Evolutionary conservation across 2,888 invertebrate species (phyloP).

Genomic region (Drosophila aldrichi): DNA sequence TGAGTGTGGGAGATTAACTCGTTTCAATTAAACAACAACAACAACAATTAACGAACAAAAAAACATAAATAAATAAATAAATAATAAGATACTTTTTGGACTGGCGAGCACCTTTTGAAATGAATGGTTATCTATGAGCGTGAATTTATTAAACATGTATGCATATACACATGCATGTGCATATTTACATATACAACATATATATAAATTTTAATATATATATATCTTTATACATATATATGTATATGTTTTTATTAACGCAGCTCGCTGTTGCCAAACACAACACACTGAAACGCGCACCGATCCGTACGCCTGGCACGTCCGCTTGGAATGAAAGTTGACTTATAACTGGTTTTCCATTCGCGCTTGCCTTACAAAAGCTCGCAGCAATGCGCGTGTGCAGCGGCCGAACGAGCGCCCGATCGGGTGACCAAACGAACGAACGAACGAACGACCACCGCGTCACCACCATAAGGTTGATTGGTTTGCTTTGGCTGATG

Average conservation of each 20-base stretch:
- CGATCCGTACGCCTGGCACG: conserved; percentile 73
- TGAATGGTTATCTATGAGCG: conserved; percentile 35
- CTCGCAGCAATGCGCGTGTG: conserved; percentile 61
- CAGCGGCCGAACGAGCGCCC: conserved; percentile 21
- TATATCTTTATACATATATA: conserved; percentile 15
- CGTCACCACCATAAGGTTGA: conserved; percentile 63
- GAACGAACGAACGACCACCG: conserved; percentile 13
- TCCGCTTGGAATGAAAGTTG: conserved; percentile 85
- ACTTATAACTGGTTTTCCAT: conserved; percentile 84
- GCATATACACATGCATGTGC: conserved; percentile 36
- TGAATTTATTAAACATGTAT: conserved; percentile 48
- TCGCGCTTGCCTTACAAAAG: conserved; percentile 64
- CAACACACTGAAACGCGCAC: conserved; percentile 57
- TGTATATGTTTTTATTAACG: conserved; percentile 39
- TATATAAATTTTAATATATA: conserved; percentile 10
- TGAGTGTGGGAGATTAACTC: conserved; percentile 26
- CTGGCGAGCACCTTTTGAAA: conserved; percentile 43
- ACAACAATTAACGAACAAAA: conserved; percentile 3
- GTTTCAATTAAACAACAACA: conserved; percentile 14
- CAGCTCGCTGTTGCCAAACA: conserved; percentile 53
- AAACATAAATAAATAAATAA: background rate
- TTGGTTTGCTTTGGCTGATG: conserved; percentile 29
- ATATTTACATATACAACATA: conserved; percentile 10
- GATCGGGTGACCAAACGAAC: conserved; percentile 9
- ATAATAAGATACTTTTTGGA: conserved; percentile 20